Base-by-base conservation (phyloP, 2,113 vertebrate species). In the Siniperca knerii region DNA sequence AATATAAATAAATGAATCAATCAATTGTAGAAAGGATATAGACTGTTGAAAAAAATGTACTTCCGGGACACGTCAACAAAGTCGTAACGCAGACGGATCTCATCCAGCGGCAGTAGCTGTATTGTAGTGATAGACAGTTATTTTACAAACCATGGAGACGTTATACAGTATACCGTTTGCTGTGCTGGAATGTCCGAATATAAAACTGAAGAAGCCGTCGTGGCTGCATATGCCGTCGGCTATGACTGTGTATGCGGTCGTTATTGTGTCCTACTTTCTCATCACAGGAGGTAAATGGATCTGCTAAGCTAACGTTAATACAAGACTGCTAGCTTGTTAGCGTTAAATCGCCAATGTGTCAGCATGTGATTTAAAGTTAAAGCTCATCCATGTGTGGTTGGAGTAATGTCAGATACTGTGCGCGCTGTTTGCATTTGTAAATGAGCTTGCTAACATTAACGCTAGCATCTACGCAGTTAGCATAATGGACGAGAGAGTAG, bases 171-270 rank as follows among this genome's bases (percentile, higher is more conserved):
- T 99, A 50, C 98, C 98, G 0, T 99, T 98, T 76, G 84, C 96
- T 15, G 96, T 99, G 84, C 96, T 99, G 10, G 97, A 99, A 90
- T 99, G 98, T 75, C 98, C 98, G 20, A 99, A 99, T 82, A 93
- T 99, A 76, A 99, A 99, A 87, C 96, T 99, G 86, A 99, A 99
- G 96, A 97, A 97, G 85, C 98, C 98, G 6, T 96, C 97, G 7
- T 99, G 98, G 98, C 95, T 98, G 57, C 98, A 99, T 71, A 99
- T 99, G 98, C 98, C 98, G 46, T 99, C 98, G 42, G 98, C 98
- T 2, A 99, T 99, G 98, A 99, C 97, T 0, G 98, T 99, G 16
- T 99, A 99, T 62, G 98, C 98, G 1, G 88, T 97, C 60, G 98
- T 99, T 81, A 98, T 99, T 77, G 97, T 99, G 84, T 99, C 98